Percentiles rank a stretch among this genome's conserved stretches.
Evolutionary conservation across 2,113 vertebrate genomes (phyloP).

Genomic region (Triplophysa siluroides): DNA sequence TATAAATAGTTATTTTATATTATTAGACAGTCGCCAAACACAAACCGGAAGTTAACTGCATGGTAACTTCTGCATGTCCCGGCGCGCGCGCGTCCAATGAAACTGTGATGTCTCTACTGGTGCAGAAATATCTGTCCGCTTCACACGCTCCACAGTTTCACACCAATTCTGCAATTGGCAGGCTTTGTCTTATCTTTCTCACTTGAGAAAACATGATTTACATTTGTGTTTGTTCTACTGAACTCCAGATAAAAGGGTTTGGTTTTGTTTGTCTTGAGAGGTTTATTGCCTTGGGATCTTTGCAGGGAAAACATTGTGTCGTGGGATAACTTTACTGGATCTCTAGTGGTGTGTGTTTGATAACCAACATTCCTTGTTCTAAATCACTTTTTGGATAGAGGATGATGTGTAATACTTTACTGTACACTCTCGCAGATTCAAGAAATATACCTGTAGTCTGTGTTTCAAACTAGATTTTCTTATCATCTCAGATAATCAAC

Average conservation of each 20-base stretch:
- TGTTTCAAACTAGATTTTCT: background rate
- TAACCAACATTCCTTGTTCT: constrained; percentile 9
- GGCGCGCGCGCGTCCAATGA: too few species aligned
- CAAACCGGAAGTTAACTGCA: too few species aligned
- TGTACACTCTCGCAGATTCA: background rate
- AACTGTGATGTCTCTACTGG: too few species aligned
- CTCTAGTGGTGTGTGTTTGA: background rate
- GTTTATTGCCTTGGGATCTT: constrained; percentile 40
- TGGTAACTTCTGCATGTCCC: too few species aligned
- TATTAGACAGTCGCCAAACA: too few species aligned
- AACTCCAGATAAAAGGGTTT: constrained; percentile 43
- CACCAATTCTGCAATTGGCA: background rate
- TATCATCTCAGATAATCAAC: background rate
- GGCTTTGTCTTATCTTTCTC: constrained; percentile 52
- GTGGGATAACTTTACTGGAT: constrained; percentile 41
- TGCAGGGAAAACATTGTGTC: constrained; percentile 28
- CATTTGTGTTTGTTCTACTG: constrained; percentile 31
- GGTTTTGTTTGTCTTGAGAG: constrained; percentile 51
- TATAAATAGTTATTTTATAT: too few species aligned
- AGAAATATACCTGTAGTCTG: background rate
- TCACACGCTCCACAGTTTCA: background rate
- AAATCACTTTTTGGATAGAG: constrained; percentile 9
- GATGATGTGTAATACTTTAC: background rate
- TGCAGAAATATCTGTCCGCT: too few species aligned
- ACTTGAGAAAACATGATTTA: constrained; percentile 57